These are phyloP conservation scores for Ormyrus labotus DNA, from an alignment of 2,888 invertebrate species.

Conservation along the genomic window DNA sequence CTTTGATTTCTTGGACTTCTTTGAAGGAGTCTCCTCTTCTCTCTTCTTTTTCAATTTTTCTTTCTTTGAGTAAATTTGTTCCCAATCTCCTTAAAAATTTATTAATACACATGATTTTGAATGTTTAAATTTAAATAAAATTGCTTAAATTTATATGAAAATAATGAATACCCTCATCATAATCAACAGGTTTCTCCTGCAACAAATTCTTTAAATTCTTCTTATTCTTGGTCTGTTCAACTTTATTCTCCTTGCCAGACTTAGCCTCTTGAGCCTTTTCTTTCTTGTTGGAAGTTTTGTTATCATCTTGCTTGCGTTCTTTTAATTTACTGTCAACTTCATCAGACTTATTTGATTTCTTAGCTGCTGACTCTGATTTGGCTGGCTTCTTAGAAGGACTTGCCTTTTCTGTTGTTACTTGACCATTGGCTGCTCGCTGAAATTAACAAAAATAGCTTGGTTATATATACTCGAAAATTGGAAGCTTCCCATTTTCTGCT, in stretches of 20 bases:
- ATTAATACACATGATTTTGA: too few relatives aligned
- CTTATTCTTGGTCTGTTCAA: conserved; percentile 79
- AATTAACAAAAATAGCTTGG: conserved; percentile 68
- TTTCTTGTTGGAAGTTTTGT: conserved; percentile 74
- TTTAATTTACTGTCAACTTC: conserved; percentile 76
- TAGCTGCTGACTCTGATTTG: conserved; percentile 76
- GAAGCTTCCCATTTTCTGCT: conserved; percentile 43
- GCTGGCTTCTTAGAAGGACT: conserved; percentile 79
- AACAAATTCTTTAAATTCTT: conserved; percentile 80
- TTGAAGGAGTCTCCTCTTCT: conserved; percentile 77
- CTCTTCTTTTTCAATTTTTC: conserved; percentile 83
- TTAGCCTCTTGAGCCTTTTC: conserved; percentile 68
- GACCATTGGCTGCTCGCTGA: conserved; percentile 82
- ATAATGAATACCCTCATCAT: conserved; percentile 80
- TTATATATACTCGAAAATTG: conserved; percentile 52
- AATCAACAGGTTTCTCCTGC: conserved; percentile 83
- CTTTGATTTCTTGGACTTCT: conserved; percentile 77
- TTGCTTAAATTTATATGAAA: not conserved
- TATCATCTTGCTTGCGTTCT: conserved; percentile 77
- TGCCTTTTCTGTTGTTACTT: conserved; percentile 78
- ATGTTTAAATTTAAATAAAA: not conserved
- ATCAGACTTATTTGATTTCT: conserved; percentile 75
- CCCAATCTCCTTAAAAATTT: conserved; percentile 79
- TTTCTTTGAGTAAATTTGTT: conserved; percentile 82
- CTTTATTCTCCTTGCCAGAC: conserved; percentile 76